phyloP scores from a whole-genome alignment of 2,797 vertebrate genomes.

The Notoglanidium macrostoma region DNA sequence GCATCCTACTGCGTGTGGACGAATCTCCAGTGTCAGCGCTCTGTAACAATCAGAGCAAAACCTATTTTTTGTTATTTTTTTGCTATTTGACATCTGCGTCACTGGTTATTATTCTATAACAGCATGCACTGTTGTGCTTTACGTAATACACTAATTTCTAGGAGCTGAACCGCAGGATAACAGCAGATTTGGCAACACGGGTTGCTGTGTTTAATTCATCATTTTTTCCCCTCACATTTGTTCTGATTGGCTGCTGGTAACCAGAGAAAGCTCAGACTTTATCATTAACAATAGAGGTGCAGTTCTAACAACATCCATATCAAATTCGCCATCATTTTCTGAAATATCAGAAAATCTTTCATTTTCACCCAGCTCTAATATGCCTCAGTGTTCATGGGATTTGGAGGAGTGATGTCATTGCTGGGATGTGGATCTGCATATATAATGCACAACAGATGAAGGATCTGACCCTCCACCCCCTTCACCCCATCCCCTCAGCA shows the following conservation, averaged over 20 bases:
- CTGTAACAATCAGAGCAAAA: no score
- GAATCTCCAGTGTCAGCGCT: not conserved
- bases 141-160: not conserved
- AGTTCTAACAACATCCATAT: not conserved
- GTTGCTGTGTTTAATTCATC: not conserved
- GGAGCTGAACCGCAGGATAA: not conserved
- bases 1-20: not conserved
- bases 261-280: not conserved
- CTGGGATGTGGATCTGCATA: conserved; percentile 30
- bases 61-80: no score
- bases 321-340: not conserved
- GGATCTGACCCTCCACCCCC: conserved; percentile 2
- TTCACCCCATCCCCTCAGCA: not conserved
- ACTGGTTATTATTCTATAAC: not conserved
- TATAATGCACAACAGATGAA: conserved; percentile 14
- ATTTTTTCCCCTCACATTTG: not conserved
- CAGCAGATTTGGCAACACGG: not conserved
- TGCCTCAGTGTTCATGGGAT: not conserved
- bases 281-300: not conserved
- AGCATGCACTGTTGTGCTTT: not conserved
- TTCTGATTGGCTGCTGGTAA: not conserved
- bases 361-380: not conserved
- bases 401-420: conserved; percentile 22
- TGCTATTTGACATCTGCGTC: no score
- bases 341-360: not conserved